Conservation (phyloP, 2,888 invertebrate species). For the Mylabris sibirica region DNA sequence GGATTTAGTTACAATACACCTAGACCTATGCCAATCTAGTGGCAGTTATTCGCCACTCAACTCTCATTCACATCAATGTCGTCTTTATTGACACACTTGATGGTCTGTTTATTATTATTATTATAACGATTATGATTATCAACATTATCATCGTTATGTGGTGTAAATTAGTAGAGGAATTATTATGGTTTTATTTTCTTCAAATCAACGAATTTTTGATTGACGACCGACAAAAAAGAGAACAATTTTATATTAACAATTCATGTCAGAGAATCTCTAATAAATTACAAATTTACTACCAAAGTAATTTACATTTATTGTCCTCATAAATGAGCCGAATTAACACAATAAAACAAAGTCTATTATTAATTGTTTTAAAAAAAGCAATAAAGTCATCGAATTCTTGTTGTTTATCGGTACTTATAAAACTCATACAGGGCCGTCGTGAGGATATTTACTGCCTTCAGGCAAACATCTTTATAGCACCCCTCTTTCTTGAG, state of each 20-base stretch:
- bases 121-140: background rate
- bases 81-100: conserved; percentile 60
- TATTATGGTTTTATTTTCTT: conserved; percentile 55
- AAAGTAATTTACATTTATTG: background rate
- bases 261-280: background rate
- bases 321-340: background rate
- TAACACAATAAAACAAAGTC: background rate
- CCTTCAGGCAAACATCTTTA: too few relatives aligned
- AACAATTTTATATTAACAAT: background rate
- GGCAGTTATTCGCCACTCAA: conserved; percentile 49
- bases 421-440: too few relatives aligned
- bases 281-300: background rate
- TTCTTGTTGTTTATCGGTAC: too few relatives aligned
- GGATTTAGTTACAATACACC: conserved; percentile 53
- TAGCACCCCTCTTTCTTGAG: too few relatives aligned
- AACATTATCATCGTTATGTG: conserved; percentile 43
- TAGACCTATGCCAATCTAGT: conserved; percentile 58
- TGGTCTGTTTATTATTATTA: conserved; percentile 59
- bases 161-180: conserved; percentile 55
- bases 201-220: conserved; percentile 16
- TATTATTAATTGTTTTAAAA: background rate
- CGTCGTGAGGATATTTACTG: too few relatives aligned
- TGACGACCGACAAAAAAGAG: background rate
- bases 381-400: background rate
- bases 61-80: conserved; percentile 57